Conservation (phyloP, 1,140 invertebrate species). For the Popillia japonica region DNA sequence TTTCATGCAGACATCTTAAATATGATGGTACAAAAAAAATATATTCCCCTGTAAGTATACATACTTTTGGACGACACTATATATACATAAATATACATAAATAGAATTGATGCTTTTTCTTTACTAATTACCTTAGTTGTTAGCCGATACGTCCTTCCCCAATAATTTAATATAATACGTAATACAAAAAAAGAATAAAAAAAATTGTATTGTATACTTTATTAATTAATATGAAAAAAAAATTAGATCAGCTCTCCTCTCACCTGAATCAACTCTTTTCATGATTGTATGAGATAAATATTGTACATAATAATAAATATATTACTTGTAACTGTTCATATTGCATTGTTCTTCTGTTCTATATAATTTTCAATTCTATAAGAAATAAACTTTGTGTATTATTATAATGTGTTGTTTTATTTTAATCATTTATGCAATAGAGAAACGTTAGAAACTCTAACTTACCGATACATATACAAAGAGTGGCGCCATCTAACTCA, state of each 20-base stretch:
- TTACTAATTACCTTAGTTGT: not conserved
- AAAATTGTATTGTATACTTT: conserved; percentile 38
- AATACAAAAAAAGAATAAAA: conserved; percentile 9
- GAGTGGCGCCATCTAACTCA: no score
- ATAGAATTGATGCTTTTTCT: not conserved
- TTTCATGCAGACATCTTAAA: no score
- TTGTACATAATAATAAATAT: conserved; percentile 47
- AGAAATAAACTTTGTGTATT: conserved; percentile 44
- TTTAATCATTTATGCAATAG: not conserved
- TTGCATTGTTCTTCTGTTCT: conserved; percentile 50
- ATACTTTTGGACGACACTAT: no score
- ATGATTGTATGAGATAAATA: conserved; percentile 49
- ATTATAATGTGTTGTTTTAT: conserved; percentile 34
- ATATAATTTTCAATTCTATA: conserved; percentile 43
- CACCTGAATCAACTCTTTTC: conserved; percentile 51
- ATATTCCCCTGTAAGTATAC: no score
- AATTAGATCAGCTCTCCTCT: conserved; percentile 47
- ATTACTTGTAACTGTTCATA: conserved; percentile 53
- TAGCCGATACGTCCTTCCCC: not conserved
- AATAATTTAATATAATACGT: not conserved
- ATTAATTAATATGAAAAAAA: conserved; percentile 6
- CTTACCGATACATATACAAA: no score
- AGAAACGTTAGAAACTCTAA: no score
- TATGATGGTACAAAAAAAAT: no score
- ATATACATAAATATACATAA: no score